Evolutionary conservation across 2,888 invertebrate species (phyloP), one percentile per base, ranked within the genome.

Genomic region (Sinhomidia bicolor): DNA sequence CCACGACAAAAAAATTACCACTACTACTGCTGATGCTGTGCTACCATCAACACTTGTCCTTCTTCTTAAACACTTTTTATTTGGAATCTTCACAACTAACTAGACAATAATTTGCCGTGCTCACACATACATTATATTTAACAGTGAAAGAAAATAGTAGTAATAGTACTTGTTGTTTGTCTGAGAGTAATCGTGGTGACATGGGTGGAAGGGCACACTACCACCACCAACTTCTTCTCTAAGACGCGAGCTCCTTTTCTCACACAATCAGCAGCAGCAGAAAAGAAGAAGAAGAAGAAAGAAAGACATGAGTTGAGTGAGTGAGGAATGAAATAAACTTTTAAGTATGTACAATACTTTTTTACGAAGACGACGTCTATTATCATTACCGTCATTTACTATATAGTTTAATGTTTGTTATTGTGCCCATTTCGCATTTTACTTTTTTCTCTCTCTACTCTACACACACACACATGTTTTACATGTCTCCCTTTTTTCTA

Each of bases 371-470:
- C 51, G 85, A 68, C 80, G 80, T 62, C 81, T 62, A 85, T 78
- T 78, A 81, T 81, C 81, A 76, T 82, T 82, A 82, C 20, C 82
- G 82, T 71, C 74, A 74, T 87, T 57, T 87, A 29, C 41, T 74
- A 54, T 65, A 68, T 65, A 68, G 65, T 23, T 82, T 86, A 60
- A 68, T 80, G 57, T 81, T 87, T 87, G 74, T 87, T 87, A 87
- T 87, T 81, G 87, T 47, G 87, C 76, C 47, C 81, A 76, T 81
- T 87, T 36, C 60, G 17, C 36, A 54, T 79, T 80, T 87, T 54
- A 81, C 87, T 81, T 32, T 74, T 76, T 41, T 29, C 80, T 9
- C n/a, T n/a, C n/a, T n/a, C n/a, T n/a, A n/a, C n/a, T 32, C 10
- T 68, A 62, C 71, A 68, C 65, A 76, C 54, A 68, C 74, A 71